Evolutionary conservation across 2,888 invertebrate genomes (phyloP).

Genomic region (Eucriotettix oculatus): DNA sequence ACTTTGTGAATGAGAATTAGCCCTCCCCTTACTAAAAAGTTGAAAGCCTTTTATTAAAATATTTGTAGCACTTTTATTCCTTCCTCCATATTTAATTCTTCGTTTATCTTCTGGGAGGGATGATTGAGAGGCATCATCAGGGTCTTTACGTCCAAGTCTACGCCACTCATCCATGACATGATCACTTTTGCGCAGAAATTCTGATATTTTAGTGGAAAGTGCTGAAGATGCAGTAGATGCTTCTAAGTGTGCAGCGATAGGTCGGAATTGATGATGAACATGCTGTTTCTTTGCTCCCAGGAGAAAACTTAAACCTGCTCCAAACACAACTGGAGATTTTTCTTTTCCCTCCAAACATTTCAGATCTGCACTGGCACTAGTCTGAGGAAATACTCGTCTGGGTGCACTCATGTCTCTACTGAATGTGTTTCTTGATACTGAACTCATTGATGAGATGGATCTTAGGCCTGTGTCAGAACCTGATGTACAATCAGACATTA

Average conservation of each 20-base stretch:
- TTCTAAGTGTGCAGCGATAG: slow-evolving; percentile 60
- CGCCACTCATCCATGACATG: slow-evolving; percentile 82
- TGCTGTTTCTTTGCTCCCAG: slow-evolving; percentile 30
- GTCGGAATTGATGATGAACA: slow-evolving; percentile 20
- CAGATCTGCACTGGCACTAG: slow-evolving; percentile 8
- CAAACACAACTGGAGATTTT: slow-evolving; percentile 62
- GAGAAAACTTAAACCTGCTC: slow-evolving; percentile 65
- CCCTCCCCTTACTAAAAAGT: slow-evolving; percentile 7
- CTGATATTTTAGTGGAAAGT: slow-evolving; percentile 57
- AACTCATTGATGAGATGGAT: neutral
- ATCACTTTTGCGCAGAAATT: slow-evolving; percentile 66
- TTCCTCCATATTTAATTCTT: slow-evolving; percentile 22
- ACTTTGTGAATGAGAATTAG: neutral
- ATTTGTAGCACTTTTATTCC: slow-evolving; percentile 61
- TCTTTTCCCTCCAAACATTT: slow-evolving; percentile 41
- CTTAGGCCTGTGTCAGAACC: neutral
- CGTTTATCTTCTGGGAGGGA: slow-evolving; percentile 12
- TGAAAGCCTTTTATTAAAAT: slow-evolving; percentile 72
- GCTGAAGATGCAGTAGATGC: slow-evolving; percentile 61
- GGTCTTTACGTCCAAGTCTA: slow-evolving; percentile 44
- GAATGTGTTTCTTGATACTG: neutral
- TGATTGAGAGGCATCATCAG: slow-evolving; percentile 23
- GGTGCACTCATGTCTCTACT: slow-evolving; percentile 22
- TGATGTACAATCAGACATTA: neutral
- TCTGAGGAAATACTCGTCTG: slow-evolving; percentile 51